Evolutionary conservation across 1,140 invertebrate genomes (phyloP).

Genomic region (Proctacanthus coquilletti): DNA sequence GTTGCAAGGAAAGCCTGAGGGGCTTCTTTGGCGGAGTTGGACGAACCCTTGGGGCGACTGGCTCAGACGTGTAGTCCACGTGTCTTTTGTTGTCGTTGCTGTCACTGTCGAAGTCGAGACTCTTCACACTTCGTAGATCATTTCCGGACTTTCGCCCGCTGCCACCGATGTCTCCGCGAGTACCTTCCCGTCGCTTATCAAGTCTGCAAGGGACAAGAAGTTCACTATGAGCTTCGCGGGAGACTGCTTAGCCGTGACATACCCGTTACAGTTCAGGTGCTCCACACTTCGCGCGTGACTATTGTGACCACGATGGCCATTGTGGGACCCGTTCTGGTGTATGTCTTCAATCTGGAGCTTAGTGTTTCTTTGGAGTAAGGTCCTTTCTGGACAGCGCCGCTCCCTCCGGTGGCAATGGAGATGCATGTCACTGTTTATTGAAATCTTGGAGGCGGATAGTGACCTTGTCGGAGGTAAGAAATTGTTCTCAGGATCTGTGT

Average conservation of each 20-base stretch:
- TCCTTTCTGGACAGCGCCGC: slow-evolving; percentile 15
- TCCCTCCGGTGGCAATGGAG: slow-evolving; percentile 12
- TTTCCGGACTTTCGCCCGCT: slow-evolving; percentile 22
- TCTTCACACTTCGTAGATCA: slow-evolving; percentile 44
- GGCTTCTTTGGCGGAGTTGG: slow-evolving; percentile 74
- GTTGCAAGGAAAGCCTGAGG: slow-evolving; percentile 59
- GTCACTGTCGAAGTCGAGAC: slow-evolving; percentile 43
- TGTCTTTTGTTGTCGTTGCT: slow-evolving; percentile 16
- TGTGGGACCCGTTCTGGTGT: slow-evolving; percentile 19
- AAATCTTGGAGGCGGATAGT: slow-evolving; percentile 27
- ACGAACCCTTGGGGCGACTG: slow-evolving; percentile 32
- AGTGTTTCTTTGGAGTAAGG: slow-evolving; percentile 14
- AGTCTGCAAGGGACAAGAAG: slow-evolving; percentile 7
- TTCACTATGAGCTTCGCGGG: too few species aligned
- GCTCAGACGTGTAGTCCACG: slow-evolving; percentile 40
- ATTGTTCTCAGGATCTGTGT: slow-evolving; percentile 9
- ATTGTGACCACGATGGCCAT: slow-evolving; percentile 12
- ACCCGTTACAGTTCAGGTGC: slow-evolving; percentile 26
- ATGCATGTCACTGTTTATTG: slow-evolving; percentile 26
- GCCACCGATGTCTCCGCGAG: slow-evolving; percentile 14
- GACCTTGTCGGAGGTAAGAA: slow-evolving; percentile 23
- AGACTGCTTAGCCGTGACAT: too few species aligned
- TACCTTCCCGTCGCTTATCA: slow-evolving; percentile 17
- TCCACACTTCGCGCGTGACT: slow-evolving; percentile 24
- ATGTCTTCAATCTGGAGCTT: slow-evolving; percentile 12